Evolutionary conservation across 2,888 invertebrate species (phyloP).

Genomic region (Eristalis tenax): DNA sequence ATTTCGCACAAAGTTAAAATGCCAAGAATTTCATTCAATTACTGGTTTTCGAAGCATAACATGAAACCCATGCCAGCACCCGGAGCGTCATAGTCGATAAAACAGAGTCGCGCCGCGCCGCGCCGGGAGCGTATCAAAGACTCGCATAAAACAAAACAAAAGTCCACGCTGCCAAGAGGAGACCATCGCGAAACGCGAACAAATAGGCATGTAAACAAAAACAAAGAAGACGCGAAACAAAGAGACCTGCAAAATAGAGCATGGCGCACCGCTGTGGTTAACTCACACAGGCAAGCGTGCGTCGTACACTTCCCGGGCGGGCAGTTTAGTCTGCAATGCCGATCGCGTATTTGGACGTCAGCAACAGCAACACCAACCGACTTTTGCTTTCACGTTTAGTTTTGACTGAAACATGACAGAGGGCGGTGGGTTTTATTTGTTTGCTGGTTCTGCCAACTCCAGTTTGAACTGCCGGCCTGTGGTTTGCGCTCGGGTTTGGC

Average conservation of each 20-base stretch:
- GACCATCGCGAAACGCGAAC: not conserved
- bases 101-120: not conserved
- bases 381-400: not conserved
- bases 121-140: not conserved
- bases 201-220: constrained; percentile 58
- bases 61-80: constrained; percentile 6
- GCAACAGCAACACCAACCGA: not conserved
- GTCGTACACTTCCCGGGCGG: too few relatives aligned
- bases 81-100: not conserved
- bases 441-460: not conserved
- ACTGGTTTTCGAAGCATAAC: constrained; percentile 36
- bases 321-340: not conserved
- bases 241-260: constrained; percentile 46
- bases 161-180: not conserved
- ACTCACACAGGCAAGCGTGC: too few relatives aligned
- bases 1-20: constrained; percentile 4
- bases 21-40: constrained; percentile 36
- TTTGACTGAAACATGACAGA: not conserved
- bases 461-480: not conserved
- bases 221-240: constrained; percentile 53
- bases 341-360: not conserved
- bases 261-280: not conserved
- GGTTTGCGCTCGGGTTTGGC: not conserved
- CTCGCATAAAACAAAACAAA: not conserved
- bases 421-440: not conserved